Percentiles rank a stretch among this genome's conserved stretches.
These are phyloP conservation scores for Acanthurus leucopareius DNA, from an alignment of 2,797 vertebrate genomes.

Conservation along the genomic window DNA sequence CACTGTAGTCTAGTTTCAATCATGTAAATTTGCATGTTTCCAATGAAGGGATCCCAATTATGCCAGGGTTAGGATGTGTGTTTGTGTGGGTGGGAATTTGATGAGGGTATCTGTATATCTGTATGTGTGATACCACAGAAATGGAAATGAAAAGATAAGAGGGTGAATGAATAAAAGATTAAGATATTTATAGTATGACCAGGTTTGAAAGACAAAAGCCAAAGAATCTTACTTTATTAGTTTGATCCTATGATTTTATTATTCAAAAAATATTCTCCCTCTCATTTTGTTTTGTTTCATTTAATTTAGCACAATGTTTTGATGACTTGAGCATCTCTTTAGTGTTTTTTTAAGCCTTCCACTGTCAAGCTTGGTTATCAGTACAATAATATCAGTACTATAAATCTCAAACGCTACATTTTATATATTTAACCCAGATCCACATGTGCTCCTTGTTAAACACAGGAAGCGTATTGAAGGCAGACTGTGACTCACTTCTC, in stretches of 20 bases:
- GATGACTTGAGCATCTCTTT: neutral
- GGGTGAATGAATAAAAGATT: too few relatives aligned
- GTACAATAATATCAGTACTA: neutral
- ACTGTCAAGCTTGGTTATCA: conserved; percentile 10
- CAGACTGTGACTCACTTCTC: conserved; percentile 51
- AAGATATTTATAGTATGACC: too few relatives aligned
- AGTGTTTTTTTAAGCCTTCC: neutral
- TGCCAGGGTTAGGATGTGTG: too few relatives aligned
- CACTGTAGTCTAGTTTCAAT: neutral
- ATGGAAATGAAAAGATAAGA: too few relatives aligned
- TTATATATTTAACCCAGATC: conserved; percentile 11
- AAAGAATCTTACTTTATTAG: too few relatives aligned
- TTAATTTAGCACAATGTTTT: neutral
- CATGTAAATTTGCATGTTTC: neutral
- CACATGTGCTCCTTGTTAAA: conserved; percentile 1
- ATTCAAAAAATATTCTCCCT: conserved; percentile 36
- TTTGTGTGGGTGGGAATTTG: too few relatives aligned
- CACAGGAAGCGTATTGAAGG: conserved; percentile 36
- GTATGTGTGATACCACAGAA: neutral
- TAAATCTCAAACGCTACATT: neutral
- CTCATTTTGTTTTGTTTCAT: neutral
- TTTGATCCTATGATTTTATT: conserved; percentile 33
- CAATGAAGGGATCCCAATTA: neutral
- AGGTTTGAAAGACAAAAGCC: too few relatives aligned
- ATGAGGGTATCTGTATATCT: neutral